A percentile compares a stretch with the other conserved stretches of the same genome.
Conservation (phyloP, 2,113 vertebrate genomes). For the Sander lucioperca region DNA sequence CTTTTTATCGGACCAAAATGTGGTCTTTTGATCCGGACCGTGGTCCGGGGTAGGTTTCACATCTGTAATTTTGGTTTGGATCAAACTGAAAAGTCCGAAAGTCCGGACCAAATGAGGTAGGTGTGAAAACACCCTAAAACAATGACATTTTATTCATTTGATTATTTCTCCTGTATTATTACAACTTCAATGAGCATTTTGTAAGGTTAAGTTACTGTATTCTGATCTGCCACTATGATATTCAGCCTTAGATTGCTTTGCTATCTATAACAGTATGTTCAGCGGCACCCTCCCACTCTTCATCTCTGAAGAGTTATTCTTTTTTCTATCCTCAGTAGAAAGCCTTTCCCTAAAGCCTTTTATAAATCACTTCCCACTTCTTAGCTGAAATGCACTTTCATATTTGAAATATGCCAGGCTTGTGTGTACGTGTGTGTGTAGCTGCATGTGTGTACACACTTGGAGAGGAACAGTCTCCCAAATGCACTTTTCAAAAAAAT, state of each 20-base stretch:
- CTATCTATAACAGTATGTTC: constrained; percentile 66
- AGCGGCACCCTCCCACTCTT: constrained; percentile 57
- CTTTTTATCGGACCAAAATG: no score
- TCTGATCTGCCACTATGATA: constrained; percentile 39
- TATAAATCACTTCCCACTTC: constrained; percentile 78
- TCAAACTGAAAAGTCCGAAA: no score
- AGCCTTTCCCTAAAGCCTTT: constrained; percentile 69
- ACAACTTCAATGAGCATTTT: constrained; percentile 35
- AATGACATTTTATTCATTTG: constrained; percentile 17
- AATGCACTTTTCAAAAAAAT: constrained; percentile 49
- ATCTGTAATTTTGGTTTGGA: no score
- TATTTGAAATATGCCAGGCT: constrained; percentile 65
- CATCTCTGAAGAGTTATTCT: constrained; percentile 64
- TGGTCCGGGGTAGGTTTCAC: no score
- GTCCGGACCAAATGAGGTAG: no score
- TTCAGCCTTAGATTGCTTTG: constrained; percentile 33
- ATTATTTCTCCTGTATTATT: constrained; percentile 35
- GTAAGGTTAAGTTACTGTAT: constrained; percentile 24
- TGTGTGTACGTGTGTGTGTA: no score
- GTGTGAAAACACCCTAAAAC: neutral
- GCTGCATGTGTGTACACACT: neutral
- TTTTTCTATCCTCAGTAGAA: constrained; percentile 64
- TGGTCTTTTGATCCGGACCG: no score
- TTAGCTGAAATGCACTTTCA: constrained; percentile 75
- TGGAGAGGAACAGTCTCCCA: constrained; percentile 46